These are phyloP conservation scores for Ferdinandea cuprea DNA, from an alignment of 2,888 invertebrate genomes.

Conservation along the genomic window DNA sequence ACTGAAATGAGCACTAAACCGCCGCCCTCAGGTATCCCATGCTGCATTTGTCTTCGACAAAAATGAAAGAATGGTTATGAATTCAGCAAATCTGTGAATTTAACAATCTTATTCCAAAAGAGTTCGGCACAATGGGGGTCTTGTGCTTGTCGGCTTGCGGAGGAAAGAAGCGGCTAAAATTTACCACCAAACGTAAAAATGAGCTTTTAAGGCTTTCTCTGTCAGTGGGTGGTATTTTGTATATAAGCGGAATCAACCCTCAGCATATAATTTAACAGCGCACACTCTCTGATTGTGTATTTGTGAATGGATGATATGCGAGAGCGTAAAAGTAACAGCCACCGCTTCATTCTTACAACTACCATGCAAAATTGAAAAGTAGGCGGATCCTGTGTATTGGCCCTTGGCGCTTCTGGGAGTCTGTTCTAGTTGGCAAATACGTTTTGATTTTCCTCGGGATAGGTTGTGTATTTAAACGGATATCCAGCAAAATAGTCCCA, in stretches of 20 bases:
- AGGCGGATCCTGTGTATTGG: conserved; percentile 45
- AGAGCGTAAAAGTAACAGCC: conserved; percentile 4
- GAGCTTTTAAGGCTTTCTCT: conserved; percentile 41
- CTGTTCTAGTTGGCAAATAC: conserved; percentile 36
- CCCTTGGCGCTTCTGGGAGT: conserved; percentile 9
- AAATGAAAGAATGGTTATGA: background rate
- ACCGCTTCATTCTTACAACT: conserved; percentile 17
- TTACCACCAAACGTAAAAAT: conserved; percentile 63
- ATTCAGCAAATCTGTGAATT: conserved; percentile 11
- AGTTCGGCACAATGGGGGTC: conserved; percentile 4
- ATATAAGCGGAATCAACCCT: conserved; percentile 40
- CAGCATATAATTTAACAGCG: conserved; percentile 26
- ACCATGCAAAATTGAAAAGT: conserved; percentile 35
- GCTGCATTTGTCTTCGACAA: background rate
- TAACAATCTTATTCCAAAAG: background rate
- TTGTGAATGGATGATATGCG: conserved; percentile 24
- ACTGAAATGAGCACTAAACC: background rate
- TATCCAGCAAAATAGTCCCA: background rate
- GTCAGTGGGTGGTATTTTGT: conserved; percentile 49
- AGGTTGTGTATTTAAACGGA: conserved; percentile 41
- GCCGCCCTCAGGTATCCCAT: conserved; percentile 17
- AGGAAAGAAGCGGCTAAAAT: conserved; percentile 35
- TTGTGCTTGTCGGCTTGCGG: background rate
- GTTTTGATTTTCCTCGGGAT: conserved; percentile 31
- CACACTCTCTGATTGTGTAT: conserved; percentile 45